Evolutionary conservation across 2,888 invertebrate genomes (phyloP).

Genomic region (Drosophila conformis): DNA sequence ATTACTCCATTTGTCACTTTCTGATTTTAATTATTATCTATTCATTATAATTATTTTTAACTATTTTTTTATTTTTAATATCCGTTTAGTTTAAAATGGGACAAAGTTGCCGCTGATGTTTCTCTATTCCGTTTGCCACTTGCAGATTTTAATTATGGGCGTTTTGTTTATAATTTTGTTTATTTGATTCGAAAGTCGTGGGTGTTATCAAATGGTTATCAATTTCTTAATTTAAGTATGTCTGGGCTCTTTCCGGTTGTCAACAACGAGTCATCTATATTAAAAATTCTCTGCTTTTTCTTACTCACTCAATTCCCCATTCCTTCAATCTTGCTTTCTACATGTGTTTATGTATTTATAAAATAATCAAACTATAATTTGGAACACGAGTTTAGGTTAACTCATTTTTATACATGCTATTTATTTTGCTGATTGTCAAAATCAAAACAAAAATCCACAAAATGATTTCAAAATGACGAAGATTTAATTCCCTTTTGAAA

Average conservation of each 20-base stretch:
- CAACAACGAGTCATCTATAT: slow-evolving; percentile 59
- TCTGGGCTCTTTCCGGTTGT: slow-evolving; percentile 75
- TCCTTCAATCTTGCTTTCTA: not conserved
- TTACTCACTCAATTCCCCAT: not conserved
- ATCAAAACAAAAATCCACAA: not conserved
- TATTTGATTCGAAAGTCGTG: slow-evolving; percentile 65
- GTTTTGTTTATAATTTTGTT: slow-evolving; percentile 38
- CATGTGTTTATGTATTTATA: not conserved
- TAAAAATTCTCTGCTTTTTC: slow-evolving; percentile 37
- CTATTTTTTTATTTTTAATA: not conserved
- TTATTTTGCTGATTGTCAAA: not conserved
- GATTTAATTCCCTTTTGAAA: slow-evolving; percentile 1
- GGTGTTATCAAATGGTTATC: slow-evolving; percentile 78
- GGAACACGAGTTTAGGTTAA: slow-evolving; percentile 16
- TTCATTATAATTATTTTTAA: not conserved
- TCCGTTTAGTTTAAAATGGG: not conserved
- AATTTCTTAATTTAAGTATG: slow-evolving; percentile 51
- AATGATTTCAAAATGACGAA: not conserved
- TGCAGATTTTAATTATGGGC: not conserved
- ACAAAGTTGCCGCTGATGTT: not conserved
- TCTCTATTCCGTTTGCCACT: not conserved
- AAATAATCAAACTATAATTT: slow-evolving; percentile 5
- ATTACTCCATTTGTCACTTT: slow-evolving; percentile 4
- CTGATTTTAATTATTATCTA: slow-evolving; percentile 15
- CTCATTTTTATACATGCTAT: not conserved